Base-by-base conservation (phyloP, 53 echinoderm and acorn worm species). In the Stichopus horrens region DNA sequence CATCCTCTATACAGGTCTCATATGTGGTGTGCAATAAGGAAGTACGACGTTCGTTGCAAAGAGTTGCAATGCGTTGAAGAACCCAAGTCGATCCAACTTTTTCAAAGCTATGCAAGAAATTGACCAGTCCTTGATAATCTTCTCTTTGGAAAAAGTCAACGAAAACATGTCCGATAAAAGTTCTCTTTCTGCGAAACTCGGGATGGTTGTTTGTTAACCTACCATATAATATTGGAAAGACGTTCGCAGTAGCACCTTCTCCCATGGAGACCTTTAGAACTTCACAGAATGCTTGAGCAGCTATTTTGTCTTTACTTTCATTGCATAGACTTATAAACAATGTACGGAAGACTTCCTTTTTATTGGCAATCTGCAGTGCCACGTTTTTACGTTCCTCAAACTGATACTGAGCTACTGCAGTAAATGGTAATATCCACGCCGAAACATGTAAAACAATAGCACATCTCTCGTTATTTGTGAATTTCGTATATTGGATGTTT, bases 281-380 rank as follows among this genome's bases (percentile, higher is more conserved):
- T 73, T 73, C 22, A 11, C 74, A 73, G 22, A 73, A 73, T 73
- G 14, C 22, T 11, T 73, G 74, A 0, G 21, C 23, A 76, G 52
- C 23, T 21, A 76, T 21, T 76, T 76, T 76, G 23, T 76, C 76
- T 22, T 76, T n/a, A 22, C 23, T 20, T 21, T 76, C 76, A 76
- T 23, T 37, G 74, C 74, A 73, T 6, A 76, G 23, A 76, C 76
- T 8, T n/a, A 9, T 23, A 8, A 76, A 76, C 19, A 21, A 21
- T 8, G 4, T 21, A 6, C 52, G 22, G 10, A 76, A 5, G 0
- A 6, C 5, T 9, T 9, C 21, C 23, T 76, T 76, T 76, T 76
- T 23, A 21, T 21, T 23, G 11, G 23, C 76, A 9, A 76, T 5
- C 20, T 21, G 23, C 5, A 6, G 10, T 76, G 23, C 76, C 4